Conservation (phyloP, 2,113 vertebrate species). For the Ceuthmochares aereus region DNA sequence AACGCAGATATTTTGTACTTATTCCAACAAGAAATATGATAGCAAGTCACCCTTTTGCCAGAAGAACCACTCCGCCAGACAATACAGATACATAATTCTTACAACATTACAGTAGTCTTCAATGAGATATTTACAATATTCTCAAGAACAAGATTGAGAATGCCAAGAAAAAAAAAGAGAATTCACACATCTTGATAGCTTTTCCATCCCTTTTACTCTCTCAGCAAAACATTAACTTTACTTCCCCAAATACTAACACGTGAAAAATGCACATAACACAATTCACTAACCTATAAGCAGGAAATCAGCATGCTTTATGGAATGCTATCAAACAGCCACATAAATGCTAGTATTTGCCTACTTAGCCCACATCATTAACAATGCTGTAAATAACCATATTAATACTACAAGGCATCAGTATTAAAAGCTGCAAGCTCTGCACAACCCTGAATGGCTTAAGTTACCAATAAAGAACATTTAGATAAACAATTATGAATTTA, state of each 20-base stretch:
- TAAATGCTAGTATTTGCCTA: conserved; percentile 28
- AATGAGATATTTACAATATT: not conserved
- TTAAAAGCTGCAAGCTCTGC: conserved; percentile 16
- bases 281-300: not conserved
- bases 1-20: not conserved
- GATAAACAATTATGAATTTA: not conserved
- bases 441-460: not conserved
- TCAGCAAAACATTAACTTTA: not conserved
- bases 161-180: not conserved
- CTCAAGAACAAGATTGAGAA: not conserved
- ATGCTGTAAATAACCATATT: conserved; percentile 34
- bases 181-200: not conserved
- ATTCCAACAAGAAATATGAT: not conserved
- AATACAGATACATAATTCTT: not conserved
- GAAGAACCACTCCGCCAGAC: not conserved
- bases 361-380: conserved; percentile 64
- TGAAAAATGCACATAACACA: not conserved
- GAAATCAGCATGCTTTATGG: conserved; percentile 17
- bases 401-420: conserved; percentile 12
- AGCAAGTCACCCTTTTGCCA: not conserved
- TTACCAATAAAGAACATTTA: conserved; percentile 2
- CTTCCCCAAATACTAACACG: not conserved
- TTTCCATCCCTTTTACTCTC: not conserved
- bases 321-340: conserved; percentile 30
- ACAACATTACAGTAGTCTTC: not conserved